These are phyloP conservation scores for Orthosia cruda DNA, from an alignment of 2,888 invertebrate species.

Conservation along the genomic window DNA sequence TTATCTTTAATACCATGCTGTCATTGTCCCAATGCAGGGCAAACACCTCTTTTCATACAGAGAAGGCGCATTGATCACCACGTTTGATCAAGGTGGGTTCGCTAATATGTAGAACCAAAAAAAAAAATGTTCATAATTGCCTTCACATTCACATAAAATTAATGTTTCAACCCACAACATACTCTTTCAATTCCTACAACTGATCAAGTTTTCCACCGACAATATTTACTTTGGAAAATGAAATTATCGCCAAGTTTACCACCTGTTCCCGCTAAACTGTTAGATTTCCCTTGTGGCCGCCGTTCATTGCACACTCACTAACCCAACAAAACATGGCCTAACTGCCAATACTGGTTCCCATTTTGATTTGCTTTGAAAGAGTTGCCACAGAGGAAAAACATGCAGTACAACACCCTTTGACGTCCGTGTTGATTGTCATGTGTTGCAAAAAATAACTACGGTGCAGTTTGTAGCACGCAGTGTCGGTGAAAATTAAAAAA, in stretches of 20 bases:
- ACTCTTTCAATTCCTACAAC: constrained; percentile 28
- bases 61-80: no score
- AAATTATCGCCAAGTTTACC: constrained; percentile 59
- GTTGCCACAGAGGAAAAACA: constrained; percentile 33
- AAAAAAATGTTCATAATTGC: no score
- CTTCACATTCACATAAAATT: neutral
- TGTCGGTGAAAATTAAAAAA: constrained; percentile 20
- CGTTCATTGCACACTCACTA: constrained; percentile 43
- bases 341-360: constrained; percentile 18
- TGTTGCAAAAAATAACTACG: constrained; percentile 32
- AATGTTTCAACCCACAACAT: neutral
- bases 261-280: constrained; percentile 62
- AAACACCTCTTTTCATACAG: no score
- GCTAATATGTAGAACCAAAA: no score
- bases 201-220: constrained; percentile 10
- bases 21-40: no score
- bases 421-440: constrained; percentile 21
- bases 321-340: constrained; percentile 37
- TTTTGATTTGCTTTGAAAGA: constrained; percentile 47
- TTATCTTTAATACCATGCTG: no score
- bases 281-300: constrained; percentile 62
- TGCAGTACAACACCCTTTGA: constrained; percentile 35
- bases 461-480: neutral
- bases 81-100: no score
- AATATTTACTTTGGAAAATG: constrained; percentile 60